A percentile compares a stretch with the other conserved stretches of the same genome.
phyloP scores from a whole-genome alignment of 2,888 invertebrate genomes.

The Drosophila flavopinicola region DNA sequence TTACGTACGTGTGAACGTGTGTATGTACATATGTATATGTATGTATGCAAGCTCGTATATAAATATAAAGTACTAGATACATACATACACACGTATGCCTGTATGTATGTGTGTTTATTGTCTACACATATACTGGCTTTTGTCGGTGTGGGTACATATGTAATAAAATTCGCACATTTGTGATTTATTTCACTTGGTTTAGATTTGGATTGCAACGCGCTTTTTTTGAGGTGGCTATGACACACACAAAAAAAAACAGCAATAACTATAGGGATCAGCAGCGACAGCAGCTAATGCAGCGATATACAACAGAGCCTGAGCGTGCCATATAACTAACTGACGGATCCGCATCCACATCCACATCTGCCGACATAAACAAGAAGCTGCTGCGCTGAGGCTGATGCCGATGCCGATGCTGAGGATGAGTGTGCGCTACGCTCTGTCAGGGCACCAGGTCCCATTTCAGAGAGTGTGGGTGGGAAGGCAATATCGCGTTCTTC shows the following conservation, averaged over 20 bases:
- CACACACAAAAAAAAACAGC: constrained; percentile 16
- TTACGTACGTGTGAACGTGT: constrained; percentile 13
- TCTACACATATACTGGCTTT: neutral
- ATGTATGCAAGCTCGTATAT: constrained; percentile 4
- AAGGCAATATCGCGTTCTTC: constrained; percentile 4
- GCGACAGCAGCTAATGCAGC: constrained; percentile 23
- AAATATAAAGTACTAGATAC: constrained; percentile 13
- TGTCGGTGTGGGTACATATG: constrained; percentile 1
- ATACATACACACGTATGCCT: constrained; percentile 4
- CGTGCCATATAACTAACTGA: constrained; percentile 56
- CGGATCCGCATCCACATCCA: constrained; percentile 45
- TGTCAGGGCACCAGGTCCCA: constrained; percentile 32
- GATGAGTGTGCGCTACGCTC: constrained; percentile 39
- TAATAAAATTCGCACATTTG: constrained; percentile 38
- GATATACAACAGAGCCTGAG: constrained; percentile 58
- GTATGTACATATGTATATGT: constrained; percentile 7
- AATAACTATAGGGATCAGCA: constrained; percentile 14
- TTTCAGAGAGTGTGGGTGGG: constrained; percentile 29
- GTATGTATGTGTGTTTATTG: constrained; percentile 1
- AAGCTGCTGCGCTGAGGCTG: constrained; percentile 29
- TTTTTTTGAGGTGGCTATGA: constrained; percentile 14
- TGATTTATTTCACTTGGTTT: constrained; percentile 42
- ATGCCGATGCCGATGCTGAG: constrained; percentile 36
- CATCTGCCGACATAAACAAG: constrained; percentile 39
- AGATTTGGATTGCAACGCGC: constrained; percentile 30